These are phyloP conservation scores for Hirtodrosophila cameraria DNA, from an alignment of 2,888 invertebrate species.

Conservation along the genomic window DNA sequence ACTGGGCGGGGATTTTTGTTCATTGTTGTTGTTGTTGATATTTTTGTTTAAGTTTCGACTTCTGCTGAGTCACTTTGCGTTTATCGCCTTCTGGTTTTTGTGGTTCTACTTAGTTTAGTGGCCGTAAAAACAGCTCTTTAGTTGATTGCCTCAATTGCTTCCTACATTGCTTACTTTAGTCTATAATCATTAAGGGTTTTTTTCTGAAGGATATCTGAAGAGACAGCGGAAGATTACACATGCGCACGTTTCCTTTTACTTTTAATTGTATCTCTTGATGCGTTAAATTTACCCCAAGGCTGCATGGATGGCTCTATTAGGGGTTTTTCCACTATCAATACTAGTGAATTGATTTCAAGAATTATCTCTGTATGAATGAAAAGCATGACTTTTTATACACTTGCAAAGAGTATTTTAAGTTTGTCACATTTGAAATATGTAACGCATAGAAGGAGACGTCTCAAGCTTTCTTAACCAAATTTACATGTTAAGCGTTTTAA, in stretches of 20 bases:
- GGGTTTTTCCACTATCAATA: too few relatives aligned
- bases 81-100: slow-evolving; percentile 28
- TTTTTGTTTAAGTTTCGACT: slow-evolving; percentile 19
- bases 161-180: slow-evolving; percentile 53
- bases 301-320: too few relatives aligned
- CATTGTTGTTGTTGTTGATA: slow-evolving; percentile 3
- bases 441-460: too few relatives aligned
- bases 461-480: too few relatives aligned
- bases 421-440: too few relatives aligned
- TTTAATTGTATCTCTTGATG: slow-evolving; percentile 4
- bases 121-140: slow-evolving; percentile 47
- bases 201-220: slow-evolving; percentile 63
- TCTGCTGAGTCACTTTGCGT: slow-evolving; percentile 62
- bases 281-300: slow-evolving; percentile 5
- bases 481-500: too few relatives aligned
- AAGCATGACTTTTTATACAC: too few relatives aligned
- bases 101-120: slow-evolving; percentile 55
- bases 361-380: too few relatives aligned
- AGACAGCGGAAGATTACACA: slow-evolving; percentile 32
- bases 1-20: slow-evolving; percentile 37
- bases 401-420: too few relatives aligned
- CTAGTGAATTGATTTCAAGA: too few relatives aligned
- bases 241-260: slow-evolving; percentile 31
- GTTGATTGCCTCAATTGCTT: slow-evolving; percentile 51
- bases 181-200: slow-evolving; percentile 44